A percentile compares a stretch with the other conserved stretches of the same genome.
phyloP scores from a whole-genome alignment of 2,113 vertebrate species.

The Ptychochromis oligacanthus region DNA sequence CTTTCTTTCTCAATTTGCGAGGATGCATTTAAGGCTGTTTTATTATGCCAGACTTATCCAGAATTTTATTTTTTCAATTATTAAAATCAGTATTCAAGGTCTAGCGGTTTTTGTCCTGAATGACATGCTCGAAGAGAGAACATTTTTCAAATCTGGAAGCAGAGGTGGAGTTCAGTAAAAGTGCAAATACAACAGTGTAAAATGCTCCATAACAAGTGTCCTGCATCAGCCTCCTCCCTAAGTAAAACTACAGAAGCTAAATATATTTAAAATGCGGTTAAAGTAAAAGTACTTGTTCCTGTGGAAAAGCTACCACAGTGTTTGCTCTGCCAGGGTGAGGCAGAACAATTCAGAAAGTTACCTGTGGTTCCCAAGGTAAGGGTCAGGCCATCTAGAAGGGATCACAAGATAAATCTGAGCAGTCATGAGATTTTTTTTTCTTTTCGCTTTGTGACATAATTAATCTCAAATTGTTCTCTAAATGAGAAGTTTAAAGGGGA shows the following conservation, averaged over 20 bases:
- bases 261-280: not conserved
- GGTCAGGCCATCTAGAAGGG: not conserved
- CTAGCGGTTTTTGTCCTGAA: not conserved
- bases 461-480: not conserved
- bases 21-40: not conserved
- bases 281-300: not conserved
- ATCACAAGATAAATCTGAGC: not conserved
- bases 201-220: too few relatives aligned
- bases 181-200: too few relatives aligned
- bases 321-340: not conserved
- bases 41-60: not conserved
- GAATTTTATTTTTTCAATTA: not conserved
- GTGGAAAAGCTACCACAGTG: not conserved
- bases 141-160: too few relatives aligned
- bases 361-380: not conserved
- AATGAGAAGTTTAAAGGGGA: slow-evolving; percentile 11
- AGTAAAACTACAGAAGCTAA: not conserved
- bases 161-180: not conserved
- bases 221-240: not conserved
- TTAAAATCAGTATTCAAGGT: not conserved
- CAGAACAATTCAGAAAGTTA: not conserved
- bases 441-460: not conserved
- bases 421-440: not conserved
- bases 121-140: not conserved
- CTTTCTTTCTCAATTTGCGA: slow-evolving; percentile 3